These are phyloP conservation scores for Thalassoma bifasciatum DNA, from an alignment of 2,113 vertebrate genomes.

Conservation along the genomic window DNA sequence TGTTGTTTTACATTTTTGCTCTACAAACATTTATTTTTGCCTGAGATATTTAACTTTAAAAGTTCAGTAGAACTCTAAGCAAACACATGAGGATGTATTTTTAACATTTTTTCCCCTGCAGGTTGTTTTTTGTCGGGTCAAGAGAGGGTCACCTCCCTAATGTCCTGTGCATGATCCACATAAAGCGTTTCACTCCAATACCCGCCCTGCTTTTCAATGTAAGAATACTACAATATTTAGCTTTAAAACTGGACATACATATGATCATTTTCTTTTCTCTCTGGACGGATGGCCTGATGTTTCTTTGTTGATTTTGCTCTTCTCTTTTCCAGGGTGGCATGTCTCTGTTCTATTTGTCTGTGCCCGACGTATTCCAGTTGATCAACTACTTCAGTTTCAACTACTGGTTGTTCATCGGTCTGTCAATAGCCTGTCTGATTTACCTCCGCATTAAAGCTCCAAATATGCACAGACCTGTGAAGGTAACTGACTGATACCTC, in stretches of 20 bases:
- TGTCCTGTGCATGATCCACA: slow-evolving; percentile 85
- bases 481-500: slow-evolving; percentile 65
- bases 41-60: neutral
- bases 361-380: slow-evolving; percentile 85
- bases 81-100: neutral
- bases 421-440: slow-evolving; percentile 85
- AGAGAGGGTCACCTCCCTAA: slow-evolving; percentile 86
- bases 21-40: neutral
- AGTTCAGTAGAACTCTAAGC: neutral
- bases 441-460: slow-evolving; percentile 84
- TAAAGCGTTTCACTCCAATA: slow-evolving; percentile 84
- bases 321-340: slow-evolving; percentile 79
- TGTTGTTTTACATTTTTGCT: neutral
- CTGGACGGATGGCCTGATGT: neutral
- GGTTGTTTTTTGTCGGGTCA: slow-evolving; percentile 87
- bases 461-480: slow-evolving; percentile 80
- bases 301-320: neutral
- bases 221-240: slow-evolving; percentile 33
- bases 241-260: neutral
- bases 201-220: slow-evolving; percentile 87
- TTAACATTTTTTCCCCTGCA: slow-evolving; percentile 36
- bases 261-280: neutral
- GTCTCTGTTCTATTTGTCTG: slow-evolving; percentile 83
- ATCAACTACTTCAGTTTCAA: slow-evolving; percentile 90
- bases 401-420: slow-evolving; percentile 88